Conservation (phyloP, 2,888 invertebrate species). For the Spialia ferax region DNA sequence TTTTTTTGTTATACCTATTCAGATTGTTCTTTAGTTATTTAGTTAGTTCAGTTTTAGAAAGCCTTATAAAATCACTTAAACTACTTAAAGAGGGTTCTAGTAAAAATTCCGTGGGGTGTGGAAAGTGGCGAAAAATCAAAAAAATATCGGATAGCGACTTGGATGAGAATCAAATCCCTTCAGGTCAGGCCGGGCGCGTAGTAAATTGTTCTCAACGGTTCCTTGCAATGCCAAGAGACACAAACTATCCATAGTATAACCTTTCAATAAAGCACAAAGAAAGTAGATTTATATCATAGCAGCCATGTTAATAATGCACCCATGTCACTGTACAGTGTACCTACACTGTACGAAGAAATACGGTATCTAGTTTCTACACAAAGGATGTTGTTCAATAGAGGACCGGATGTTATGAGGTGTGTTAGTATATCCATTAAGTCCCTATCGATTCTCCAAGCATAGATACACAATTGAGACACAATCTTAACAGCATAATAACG, state of each 20-base stretch:
- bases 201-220: neutral
- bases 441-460: conserved; percentile 12
- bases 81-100: no score
- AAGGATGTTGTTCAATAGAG: conserved; percentile 27
- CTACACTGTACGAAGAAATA: neutral
- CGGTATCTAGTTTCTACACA: conserved; percentile 9
- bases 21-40: no score
- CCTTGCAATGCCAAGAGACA: neutral
- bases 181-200: neutral
- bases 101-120: no score
- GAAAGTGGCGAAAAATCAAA: no score
- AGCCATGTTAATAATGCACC: neutral
- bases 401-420: conserved; percentile 25
- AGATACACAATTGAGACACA: neutral
- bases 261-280: neutral
- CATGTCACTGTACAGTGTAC: no score
- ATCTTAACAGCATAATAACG: neutral
- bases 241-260: neutral
- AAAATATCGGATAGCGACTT: no score
- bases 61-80: no score
- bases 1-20: no score
- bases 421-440: conserved; percentile 26
- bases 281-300: neutral
- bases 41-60: no score
- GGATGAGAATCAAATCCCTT: no score